phyloP scores from a whole-genome alignment of 1,140 invertebrate species.

The Agrilus planipennis region DNA sequence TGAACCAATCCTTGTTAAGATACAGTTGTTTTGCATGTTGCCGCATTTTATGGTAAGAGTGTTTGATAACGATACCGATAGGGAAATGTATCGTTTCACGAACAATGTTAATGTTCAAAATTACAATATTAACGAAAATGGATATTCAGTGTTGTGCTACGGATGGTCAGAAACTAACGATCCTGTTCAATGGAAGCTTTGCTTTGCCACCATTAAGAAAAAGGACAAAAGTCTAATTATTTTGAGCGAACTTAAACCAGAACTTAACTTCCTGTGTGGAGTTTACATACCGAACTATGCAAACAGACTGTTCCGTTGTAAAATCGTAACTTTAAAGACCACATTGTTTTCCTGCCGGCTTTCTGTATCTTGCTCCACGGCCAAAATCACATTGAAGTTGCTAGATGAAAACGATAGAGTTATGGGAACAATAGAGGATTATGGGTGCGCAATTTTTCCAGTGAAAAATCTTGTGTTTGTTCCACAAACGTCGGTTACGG shows the following conservation, averaged over 20 bases:
- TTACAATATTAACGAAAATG: constrained; percentile 18
- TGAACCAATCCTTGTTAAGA: constrained; percentile 14
- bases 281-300: too few relatives aligned
- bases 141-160: constrained; percentile 32
- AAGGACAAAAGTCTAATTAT: background rate
- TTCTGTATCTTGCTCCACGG: too few relatives aligned
- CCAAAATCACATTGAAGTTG: background rate
- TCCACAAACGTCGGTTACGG: too few relatives aligned
- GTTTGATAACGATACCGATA: constrained; percentile 28
- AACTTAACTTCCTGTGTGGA: constrained; percentile 17
- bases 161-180: constrained; percentile 18
- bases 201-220: constrained; percentile 22
- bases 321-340: too few relatives aligned
- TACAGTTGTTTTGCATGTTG: constrained; percentile 24
- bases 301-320: too few relatives aligned
- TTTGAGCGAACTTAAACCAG: constrained; percentile 19
- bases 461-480: too few relatives aligned
- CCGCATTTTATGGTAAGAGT: constrained; percentile 23
- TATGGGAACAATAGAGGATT: too few relatives aligned
- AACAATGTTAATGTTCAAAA: constrained; percentile 18
- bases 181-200: constrained; percentile 24
- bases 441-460: too few relatives aligned
- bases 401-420: background rate
- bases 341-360: too few relatives aligned
- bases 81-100: constrained; percentile 21